Conservation (phyloP, 2,888 invertebrate species). For the Drosophila subsilvestris region DNA sequence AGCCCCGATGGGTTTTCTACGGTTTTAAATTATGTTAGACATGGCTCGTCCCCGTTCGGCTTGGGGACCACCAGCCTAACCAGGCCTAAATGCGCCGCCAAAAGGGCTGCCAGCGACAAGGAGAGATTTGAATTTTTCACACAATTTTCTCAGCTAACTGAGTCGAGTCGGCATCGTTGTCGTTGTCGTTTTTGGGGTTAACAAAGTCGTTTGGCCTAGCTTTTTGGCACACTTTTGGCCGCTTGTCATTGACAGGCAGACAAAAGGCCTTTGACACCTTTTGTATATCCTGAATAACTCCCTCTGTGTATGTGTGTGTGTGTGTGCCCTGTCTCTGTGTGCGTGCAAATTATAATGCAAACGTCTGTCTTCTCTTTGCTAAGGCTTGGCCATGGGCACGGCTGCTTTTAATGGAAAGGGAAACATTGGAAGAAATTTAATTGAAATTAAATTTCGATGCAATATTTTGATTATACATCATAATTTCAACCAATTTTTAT, state of each 20-base stretch:
- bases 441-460: background rate
- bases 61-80: constrained; percentile 21
- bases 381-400: background rate
- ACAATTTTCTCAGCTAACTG: constrained; percentile 51
- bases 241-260: constrained; percentile 72
- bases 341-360: constrained; percentile 64
- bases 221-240: constrained; percentile 67
- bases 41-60: constrained; percentile 35
- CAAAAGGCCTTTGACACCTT: constrained; percentile 75
- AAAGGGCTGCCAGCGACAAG: constrained; percentile 62
- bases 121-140: constrained; percentile 72
- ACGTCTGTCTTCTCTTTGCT: constrained; percentile 40
- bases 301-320: background rate
- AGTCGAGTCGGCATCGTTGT: constrained; percentile 28
- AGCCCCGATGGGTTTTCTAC: constrained; percentile 56
- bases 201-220: constrained; percentile 67
- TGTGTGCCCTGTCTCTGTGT: constrained; percentile 10
- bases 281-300: constrained; percentile 28
- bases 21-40: constrained; percentile 77
- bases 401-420: background rate
- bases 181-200: constrained; percentile 49
- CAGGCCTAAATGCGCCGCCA: constrained; percentile 60
- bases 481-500: too few species aligned
- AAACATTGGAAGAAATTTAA: background rate
- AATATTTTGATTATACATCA: background rate